A percentile compares a stretch with the other conserved stretches of the same genome.
These are phyloP conservation scores for Stomorhina lunata DNA, from an alignment of 2,888 invertebrate species.

Conservation along the genomic window DNA sequence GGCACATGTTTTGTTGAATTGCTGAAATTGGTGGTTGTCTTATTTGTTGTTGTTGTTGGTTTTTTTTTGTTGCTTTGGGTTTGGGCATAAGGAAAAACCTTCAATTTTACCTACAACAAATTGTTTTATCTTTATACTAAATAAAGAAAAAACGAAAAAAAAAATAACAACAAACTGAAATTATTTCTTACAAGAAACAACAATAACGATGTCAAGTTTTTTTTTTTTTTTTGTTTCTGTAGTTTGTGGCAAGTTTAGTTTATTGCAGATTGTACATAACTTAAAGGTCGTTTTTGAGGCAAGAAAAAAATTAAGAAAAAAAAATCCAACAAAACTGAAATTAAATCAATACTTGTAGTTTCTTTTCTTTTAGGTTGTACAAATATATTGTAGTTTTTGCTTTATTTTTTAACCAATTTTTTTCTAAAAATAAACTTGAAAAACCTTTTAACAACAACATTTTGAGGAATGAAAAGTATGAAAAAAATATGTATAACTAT, in stretches of 20 bases:
- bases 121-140: conserved; percentile 62
- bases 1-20: conserved; percentile 56
- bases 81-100: conserved; percentile 54
- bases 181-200: conserved; percentile 61
- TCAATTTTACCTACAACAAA: conserved; percentile 64
- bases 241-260: conserved; percentile 56
- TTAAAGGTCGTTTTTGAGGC: conserved; percentile 61
- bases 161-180: conserved; percentile 51
- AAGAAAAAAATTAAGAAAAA: not conserved
- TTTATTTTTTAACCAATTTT: conserved; percentile 26
- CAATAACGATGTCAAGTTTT: conserved; percentile 65
- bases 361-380: not conserved
- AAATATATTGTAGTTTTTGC: conserved; percentile 22
- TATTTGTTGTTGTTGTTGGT: not conserved
- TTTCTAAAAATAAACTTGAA: conserved; percentile 63
- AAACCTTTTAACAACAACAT: conserved; percentile 64
- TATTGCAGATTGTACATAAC: conserved; percentile 51
- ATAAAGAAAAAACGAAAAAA: not conserved
- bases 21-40: not conserved
- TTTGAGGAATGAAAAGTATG: conserved; percentile 12
- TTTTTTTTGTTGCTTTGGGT: conserved; percentile 2
- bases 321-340: conserved; percentile 25
- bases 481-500: not conserved
- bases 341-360: conserved; percentile 60
- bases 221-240: conserved; percentile 3